Conservation (phyloP, 2,113 vertebrate species). For the Raphicerus campestris region DNA sequence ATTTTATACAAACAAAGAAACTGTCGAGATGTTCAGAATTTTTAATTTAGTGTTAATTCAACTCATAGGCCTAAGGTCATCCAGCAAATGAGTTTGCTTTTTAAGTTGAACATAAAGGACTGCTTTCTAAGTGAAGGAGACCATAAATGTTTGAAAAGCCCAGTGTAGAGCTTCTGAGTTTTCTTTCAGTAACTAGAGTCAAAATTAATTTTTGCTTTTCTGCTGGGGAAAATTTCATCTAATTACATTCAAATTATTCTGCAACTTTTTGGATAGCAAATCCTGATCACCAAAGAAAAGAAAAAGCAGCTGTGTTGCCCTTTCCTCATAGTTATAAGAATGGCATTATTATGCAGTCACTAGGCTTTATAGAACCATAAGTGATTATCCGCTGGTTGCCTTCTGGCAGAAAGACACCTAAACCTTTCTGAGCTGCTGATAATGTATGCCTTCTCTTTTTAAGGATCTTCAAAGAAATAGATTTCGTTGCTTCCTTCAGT, state of each 20-base stretch:
- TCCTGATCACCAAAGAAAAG: slow-evolving; percentile 52
- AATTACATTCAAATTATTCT: slow-evolving; percentile 61
- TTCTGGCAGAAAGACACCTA: neutral
- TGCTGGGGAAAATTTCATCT: slow-evolving; percentile 49
- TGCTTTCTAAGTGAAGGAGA: slow-evolving; percentile 10
- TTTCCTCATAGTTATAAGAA: neutral
- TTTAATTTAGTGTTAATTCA: slow-evolving; percentile 35
- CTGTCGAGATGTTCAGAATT: slow-evolving; percentile 1
- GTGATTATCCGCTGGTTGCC: neutral
- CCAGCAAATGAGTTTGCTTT: neutral
- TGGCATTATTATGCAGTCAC: neutral
- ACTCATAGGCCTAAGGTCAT: slow-evolving; percentile 13
- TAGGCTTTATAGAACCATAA: neutral
- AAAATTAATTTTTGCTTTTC: slow-evolving; percentile 59
- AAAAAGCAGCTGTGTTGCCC: slow-evolving; percentile 32
- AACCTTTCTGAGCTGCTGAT: slow-evolving; percentile 33
- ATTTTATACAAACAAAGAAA: slow-evolving; percentile 12
- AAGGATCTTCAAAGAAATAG: neutral
- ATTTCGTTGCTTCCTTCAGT: neutral
- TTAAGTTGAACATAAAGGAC: slow-evolving; percentile 20
- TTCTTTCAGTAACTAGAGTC: slow-evolving; percentile 30
- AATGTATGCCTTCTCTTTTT: neutral
- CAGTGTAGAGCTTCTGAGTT: neutral
- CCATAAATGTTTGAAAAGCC: slow-evolving; percentile 47
- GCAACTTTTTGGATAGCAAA: slow-evolving; percentile 42